Evolutionary conservation across 2,888 invertebrate species (phyloP).

Genomic region (Machimus rusticus): DNA sequence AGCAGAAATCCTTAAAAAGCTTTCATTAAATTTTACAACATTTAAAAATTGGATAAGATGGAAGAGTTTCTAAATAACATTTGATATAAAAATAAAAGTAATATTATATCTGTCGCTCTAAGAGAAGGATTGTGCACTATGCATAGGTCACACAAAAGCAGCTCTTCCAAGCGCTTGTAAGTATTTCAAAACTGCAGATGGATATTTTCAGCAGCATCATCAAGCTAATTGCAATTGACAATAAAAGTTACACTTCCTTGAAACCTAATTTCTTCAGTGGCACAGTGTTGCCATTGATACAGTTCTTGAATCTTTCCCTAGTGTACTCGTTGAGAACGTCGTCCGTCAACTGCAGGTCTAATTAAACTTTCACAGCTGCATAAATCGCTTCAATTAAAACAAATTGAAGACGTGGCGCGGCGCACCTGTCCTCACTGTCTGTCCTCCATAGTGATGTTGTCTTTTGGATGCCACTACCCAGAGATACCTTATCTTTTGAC

Average conservation of each 20-base stretch:
- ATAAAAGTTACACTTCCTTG: not conserved
- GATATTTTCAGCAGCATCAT: not conserved
- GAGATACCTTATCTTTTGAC: not conserved
- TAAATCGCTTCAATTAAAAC: conserved; percentile 2
- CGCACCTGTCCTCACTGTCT: not conserved
- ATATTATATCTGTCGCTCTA: too few relatives aligned
- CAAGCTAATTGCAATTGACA: not conserved
- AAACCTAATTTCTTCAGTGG: not conserved
- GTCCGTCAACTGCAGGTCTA: not conserved
- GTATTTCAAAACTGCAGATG: not conserved
- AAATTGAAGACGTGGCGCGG: not conserved
- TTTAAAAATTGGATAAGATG: too few relatives aligned
- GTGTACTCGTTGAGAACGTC: not conserved
- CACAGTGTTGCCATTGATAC: not conserved
- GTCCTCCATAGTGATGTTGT: not conserved
- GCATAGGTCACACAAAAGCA: not conserved
- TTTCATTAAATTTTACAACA: too few relatives aligned
- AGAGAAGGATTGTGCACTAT: too few relatives aligned
- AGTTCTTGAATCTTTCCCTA: not conserved
- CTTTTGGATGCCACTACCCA: not conserved
- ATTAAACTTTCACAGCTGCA: not conserved
- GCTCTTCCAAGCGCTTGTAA: not conserved
- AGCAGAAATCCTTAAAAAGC: too few relatives aligned
- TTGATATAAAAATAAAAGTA: too few relatives aligned
- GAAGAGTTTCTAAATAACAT: too few relatives aligned